Evolutionary conservation across 2,797 vertebrate genomes (phyloP).

Genomic region (Sebastes trivittatus): DNA sequence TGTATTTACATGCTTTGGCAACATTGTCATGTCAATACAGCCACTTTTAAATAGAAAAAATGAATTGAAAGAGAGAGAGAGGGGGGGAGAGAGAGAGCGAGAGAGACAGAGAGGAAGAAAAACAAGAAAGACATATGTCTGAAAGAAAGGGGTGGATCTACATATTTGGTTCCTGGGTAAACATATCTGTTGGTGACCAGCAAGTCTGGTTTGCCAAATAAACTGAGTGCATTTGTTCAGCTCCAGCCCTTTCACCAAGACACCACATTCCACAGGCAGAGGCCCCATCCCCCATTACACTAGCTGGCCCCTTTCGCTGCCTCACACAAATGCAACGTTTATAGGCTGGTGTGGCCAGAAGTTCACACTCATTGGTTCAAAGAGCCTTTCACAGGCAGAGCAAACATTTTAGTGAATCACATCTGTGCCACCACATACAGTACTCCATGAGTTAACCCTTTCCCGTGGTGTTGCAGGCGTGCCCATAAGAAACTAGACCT

Average conservation of each 20-base stretch:
- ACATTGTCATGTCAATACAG: not conserved
- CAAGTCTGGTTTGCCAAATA: conserved; percentile 81
- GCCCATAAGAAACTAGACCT: not conserved
- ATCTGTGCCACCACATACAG: conserved; percentile 75
- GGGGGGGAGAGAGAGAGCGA: not conserved
- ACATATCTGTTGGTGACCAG: conserved; percentile 72
- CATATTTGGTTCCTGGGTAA: conserved; percentile 68
- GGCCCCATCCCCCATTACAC: conserved; percentile 77
- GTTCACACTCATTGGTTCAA: conserved; percentile 84
- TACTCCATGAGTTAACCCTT: conserved; percentile 59
- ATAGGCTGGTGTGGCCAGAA: conserved; percentile 78
- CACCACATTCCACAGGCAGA: conserved; percentile 82
- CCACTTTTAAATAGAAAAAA: not conserved
- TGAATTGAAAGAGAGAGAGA: not conserved
- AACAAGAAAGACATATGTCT: conserved; percentile 10
- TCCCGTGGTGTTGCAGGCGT: conserved; percentile 11
- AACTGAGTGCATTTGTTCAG: conserved; percentile 80
- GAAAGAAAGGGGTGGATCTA: conserved; percentile 53
- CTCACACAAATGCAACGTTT: conserved; percentile 80
- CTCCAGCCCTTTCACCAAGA: conserved; percentile 79
- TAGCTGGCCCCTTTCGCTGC: conserved; percentile 75
- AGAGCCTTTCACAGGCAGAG: conserved; percentile 79
- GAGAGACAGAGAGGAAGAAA: not conserved
- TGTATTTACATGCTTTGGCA: not conserved
- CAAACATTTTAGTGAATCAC: conserved; percentile 81